Conservation (phyloP, 2,113 vertebrate genomes). For the Bolborhynchus lineola region DNA sequence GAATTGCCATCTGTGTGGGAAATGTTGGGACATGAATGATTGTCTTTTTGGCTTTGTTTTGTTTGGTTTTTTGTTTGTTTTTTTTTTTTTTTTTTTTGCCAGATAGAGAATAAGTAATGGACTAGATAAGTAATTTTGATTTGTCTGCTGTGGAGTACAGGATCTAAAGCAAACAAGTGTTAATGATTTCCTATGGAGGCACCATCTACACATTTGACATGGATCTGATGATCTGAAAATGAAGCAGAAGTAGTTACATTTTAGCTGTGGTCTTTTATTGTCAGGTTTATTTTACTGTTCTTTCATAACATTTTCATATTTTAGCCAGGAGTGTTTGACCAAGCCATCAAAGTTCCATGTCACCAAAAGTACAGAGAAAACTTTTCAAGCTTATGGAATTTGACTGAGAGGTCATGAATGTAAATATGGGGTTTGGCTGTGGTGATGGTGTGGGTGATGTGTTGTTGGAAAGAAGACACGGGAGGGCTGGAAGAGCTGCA, state of each 20-base stretch:
- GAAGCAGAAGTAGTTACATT: background rate
- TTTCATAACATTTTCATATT: background rate
- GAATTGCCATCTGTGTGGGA: background rate
- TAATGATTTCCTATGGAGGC: background rate
- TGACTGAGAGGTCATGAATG: slow-evolving; percentile 76
- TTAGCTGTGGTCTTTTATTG: background rate
- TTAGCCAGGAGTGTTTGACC: slow-evolving; percentile 79
- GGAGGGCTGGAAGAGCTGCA: background rate
- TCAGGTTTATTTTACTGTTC: background rate
- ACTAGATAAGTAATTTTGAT: background rate
- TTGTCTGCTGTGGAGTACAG: background rate
- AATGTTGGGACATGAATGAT: no score
- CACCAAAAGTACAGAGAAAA: slow-evolving; percentile 70
- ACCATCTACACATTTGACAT: background rate
- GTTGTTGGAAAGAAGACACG: background rate
- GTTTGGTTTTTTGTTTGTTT: background rate
- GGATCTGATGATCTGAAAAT: background rate
- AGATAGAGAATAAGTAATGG: background rate
- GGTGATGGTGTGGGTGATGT: background rate
- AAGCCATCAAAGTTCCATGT: slow-evolving; percentile 72
- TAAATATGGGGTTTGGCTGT: background rate
- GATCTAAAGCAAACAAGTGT: background rate
- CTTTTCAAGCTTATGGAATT: slow-evolving; percentile 75
- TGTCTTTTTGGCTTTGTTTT: background rate
- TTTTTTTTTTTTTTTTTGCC: background rate